Base-by-base conservation (phyloP, 2,113 vertebrate species). In the Nyctibius bracteatus region DNA sequence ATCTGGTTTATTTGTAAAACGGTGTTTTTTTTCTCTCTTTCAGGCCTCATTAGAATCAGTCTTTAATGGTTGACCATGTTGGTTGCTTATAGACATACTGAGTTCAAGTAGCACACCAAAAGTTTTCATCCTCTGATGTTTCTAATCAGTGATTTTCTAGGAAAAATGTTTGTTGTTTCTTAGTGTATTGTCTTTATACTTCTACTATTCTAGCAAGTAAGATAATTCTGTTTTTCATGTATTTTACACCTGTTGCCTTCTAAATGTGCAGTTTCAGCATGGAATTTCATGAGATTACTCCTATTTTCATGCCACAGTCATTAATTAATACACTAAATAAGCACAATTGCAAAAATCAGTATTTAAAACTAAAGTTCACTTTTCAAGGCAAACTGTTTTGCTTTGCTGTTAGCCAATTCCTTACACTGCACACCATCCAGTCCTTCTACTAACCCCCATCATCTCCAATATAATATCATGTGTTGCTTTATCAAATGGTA, bases 161-260 rank as follows among this genome's bases (percentile, higher is more conserved):
- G 46, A 43, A 49, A 91, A 83, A 41, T 49, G 3, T 57, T 47
- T 61, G 11, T 74, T 74, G 12, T 33, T 72, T 68, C 25, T 58
- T 83, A 83, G 23, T 46, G 15, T n/a, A 55, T 67, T 31, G 30
- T 30, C 31, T 83, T 63, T 27, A 39, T 2, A 0, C 9, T 75
- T 86, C 62, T 90, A 21, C 52, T 82, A 1, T 82, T 82, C 39
- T 71, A 75, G 28, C 39, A 83, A 86, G 71, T 62, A 54, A 63
- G 28, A 15, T 58, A 61, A 58, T 80, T 80, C 31, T 51, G 14
- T 0, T 54, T 86, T 71, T 55, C 49, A 30, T 39, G 12, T 89
- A 19, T 83, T 86, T 91, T 65, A 25, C 77, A 73, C 10, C 35
- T 65, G 10, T 62, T 91, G 33, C 52, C 27, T 93, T 96, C 39